Percentiles rank a stretch among this genome's conserved stretches.
These are phyloP conservation scores for Tetranychus piercei DNA, from an alignment of 2,888 invertebrate species.

Conservation along the genomic window DNA sequence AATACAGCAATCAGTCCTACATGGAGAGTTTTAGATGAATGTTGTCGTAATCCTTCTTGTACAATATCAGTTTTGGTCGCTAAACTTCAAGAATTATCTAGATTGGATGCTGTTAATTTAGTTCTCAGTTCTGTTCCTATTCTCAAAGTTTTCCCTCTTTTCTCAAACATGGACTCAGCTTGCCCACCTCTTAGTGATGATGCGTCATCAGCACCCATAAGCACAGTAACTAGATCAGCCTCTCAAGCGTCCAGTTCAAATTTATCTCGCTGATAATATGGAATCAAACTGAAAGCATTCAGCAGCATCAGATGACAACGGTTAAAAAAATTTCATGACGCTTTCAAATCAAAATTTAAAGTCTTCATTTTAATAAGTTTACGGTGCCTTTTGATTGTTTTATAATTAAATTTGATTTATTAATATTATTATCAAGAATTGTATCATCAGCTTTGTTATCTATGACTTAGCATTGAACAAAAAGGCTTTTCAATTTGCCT, in stretches of 20 bases:
- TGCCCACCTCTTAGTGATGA: conserved; percentile 20
- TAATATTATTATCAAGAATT: too few species aligned
- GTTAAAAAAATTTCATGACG: not conserved
- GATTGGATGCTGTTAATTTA: conserved; percentile 43
- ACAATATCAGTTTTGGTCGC: conserved; percentile 40
- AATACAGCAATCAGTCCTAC: conserved; percentile 26
- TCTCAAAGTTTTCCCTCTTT: conserved; percentile 30
- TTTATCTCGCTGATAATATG: conserved; percentile 21
- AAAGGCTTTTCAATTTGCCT: too few species aligned
- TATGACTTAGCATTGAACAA: too few species aligned
- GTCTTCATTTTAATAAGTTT: too few species aligned
- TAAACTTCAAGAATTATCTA: conserved; percentile 42
- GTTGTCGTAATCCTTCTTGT: conserved; percentile 34
- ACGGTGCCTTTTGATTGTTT: too few species aligned
- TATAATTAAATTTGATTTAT: too few species aligned
- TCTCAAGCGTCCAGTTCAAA: conserved; percentile 27
- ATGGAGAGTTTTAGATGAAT: conserved; percentile 37
- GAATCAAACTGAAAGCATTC: not conserved
- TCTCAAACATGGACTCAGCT: conserved; percentile 17
- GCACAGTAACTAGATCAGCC: conserved; percentile 22
- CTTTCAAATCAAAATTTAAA: too few species aligned
- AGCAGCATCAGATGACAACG: not conserved
- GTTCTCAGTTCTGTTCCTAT: conserved; percentile 41
- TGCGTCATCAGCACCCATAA: conserved; percentile 16
- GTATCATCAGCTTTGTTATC: too few species aligned